Evolutionary conservation across 2,797 vertebrate genomes (phyloP).

Genomic region (Poeciliopsis gracilis): DNA sequence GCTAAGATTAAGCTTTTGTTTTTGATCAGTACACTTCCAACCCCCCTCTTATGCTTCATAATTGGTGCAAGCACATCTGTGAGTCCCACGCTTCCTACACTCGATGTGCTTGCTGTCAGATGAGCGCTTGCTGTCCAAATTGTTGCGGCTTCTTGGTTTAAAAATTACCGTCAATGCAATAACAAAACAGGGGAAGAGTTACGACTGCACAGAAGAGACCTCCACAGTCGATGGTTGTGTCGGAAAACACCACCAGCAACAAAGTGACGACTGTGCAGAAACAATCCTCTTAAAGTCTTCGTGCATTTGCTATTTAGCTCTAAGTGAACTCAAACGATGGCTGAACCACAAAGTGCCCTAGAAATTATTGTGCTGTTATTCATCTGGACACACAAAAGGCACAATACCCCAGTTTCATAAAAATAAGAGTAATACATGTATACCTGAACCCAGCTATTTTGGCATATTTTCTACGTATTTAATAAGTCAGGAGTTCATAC

Average conservation of each 20-base stretch:
- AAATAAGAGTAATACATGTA: too few species aligned
- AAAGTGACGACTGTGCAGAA: slow-evolving; percentile 4
- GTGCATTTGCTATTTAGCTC: neutral
- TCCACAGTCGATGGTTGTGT: neutral
- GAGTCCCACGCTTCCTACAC: neutral
- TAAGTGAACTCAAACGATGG: neutral
- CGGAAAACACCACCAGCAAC: neutral
- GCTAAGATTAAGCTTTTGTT: neutral
- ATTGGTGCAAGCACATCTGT: neutral
- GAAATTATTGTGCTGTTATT: neutral
- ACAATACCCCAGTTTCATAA: neutral
- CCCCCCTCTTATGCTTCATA: neutral
- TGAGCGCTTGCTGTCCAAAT: neutral
- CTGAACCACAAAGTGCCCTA: neutral
- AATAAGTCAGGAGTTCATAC: neutral
- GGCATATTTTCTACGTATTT: neutral
- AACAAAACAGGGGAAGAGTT: neutral
- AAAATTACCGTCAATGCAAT: neutral
- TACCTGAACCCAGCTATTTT: neutral
- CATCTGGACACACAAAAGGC: neutral
- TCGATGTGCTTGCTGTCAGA: neutral
- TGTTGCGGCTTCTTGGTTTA: neutral
- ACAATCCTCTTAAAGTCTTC: neutral
- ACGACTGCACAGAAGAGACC: neutral
- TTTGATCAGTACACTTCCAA: neutral